Base-by-base conservation (phyloP, 2,113 vertebrate species). In the Phoxinus phoxinus region DNA sequence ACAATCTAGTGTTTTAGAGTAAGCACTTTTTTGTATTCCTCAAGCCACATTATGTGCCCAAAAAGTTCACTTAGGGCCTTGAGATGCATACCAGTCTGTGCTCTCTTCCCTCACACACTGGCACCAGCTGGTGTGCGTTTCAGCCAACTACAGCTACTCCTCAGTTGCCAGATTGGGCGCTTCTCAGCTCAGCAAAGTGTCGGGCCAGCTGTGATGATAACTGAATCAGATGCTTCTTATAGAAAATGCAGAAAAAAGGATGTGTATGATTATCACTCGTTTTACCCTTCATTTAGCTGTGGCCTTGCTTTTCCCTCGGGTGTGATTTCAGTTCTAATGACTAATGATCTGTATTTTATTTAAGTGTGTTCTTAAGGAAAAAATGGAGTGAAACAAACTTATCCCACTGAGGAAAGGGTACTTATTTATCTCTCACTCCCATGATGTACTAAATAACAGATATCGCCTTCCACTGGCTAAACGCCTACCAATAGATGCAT, bases 111-210 rank as follows among this genome's bases (percentile, higher is more conserved):
- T 61, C 10, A 32, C 23, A 48, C 27, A 74, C 30, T 87, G 80
- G 17, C 79, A 85, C 61, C 88, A 88, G 88, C 89, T 88, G 78
- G 82, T 83, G 82, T 58, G 25, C 17, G 41, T 83, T 87, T 88
- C 72, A 73, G 71, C 82, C 61, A 76, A 7, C 61, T 77, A 46
- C 35, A 30, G 73, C 71, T 80, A 56, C 59, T 32, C 59, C 27
- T 35, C 15, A 65, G 51, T 84, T 74, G 73, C 74, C 88, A 87
- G 67, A 85, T 88, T 81, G 79, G 58, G 58, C 0, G 13, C 27
- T 58, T 87, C 86, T 86, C 82, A 86, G 53, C 51, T 44, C 71
- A 59, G n/a, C 3, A 37, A 61, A 37, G 69, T 48, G 69, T 46
- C 41, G 32, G 35, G 61, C 59, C 65, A 86, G 67, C 59, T 83